Conservation (phyloP, 1,140 invertebrate genomes). For the Diachasma alloeum region DNA sequence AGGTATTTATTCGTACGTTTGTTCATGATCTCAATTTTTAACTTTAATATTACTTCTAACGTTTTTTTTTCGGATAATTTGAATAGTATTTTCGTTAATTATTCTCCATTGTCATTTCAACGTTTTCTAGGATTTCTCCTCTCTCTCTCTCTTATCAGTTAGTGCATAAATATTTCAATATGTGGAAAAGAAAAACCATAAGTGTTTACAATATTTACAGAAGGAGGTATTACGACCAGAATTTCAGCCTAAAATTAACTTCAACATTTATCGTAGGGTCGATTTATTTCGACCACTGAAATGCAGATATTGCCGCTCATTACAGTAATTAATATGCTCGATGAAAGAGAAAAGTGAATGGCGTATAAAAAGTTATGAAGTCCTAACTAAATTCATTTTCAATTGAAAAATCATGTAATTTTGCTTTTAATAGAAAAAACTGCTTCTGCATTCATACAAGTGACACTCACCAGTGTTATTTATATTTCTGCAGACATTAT, state of each 20-base stretch:
- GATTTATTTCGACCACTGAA: not conserved
- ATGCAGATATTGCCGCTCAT: not conserved
- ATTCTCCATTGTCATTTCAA: not conserved
- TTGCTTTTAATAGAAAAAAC: too few species aligned
- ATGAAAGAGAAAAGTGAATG: not conserved
- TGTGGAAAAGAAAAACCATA: constrained; percentile 41
- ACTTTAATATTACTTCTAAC: constrained; percentile 17
- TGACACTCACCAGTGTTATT: constrained; percentile 7
- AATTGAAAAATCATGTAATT: not conserved
- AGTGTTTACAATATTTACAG: constrained; percentile 59
- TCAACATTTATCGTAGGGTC: not conserved
- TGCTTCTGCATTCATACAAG: not conserved
- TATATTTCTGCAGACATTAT: not conserved
- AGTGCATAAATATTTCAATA: constrained; percentile 51
- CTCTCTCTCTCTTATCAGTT: constrained; percentile 1
- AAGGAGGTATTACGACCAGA: constrained; percentile 43
- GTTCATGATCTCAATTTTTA: constrained; percentile 18
- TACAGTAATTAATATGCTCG: not conserved
- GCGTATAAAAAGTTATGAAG: not conserved
- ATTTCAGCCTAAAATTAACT: constrained; percentile 33
- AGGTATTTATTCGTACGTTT: constrained; percentile 39
- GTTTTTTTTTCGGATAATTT: constrained; percentile 13
- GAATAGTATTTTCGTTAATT: constrained; percentile 28
- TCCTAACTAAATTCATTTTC: not conserved
- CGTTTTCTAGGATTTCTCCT: not conserved